Evolutionary conservation across 2,113 vertebrate species (phyloP).

Genomic region (Daboia siamensis): DNA sequence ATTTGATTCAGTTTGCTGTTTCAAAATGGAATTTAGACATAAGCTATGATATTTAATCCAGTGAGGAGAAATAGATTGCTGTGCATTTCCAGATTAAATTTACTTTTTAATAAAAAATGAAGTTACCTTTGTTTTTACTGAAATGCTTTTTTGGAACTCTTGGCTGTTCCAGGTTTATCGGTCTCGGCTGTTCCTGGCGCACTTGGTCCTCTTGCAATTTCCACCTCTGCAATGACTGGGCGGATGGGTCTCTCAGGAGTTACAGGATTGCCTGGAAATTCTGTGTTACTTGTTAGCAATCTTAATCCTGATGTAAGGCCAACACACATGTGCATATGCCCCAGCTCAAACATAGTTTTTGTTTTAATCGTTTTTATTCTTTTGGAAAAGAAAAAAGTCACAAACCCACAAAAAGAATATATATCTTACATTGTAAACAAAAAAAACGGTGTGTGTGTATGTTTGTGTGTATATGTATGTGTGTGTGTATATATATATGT

Average conservation of each 20-base stretch:
- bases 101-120: neutral
- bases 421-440: neutral
- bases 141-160: slow-evolving; percentile 26
- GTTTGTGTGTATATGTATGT: no score
- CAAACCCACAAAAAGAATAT: neutral
- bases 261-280: slow-evolving; percentile 61
- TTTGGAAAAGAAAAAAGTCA: neutral
- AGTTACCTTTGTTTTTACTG: neutral
- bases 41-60: neutral
- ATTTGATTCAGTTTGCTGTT: neutral
- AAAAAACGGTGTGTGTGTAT: no score
- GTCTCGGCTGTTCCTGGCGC: slow-evolving; percentile 66
- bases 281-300: slow-evolving; percentile 82
- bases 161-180: slow-evolving; percentile 58
- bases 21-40: neutral
- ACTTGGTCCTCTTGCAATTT: slow-evolving; percentile 62
- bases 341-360: neutral
- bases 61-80: neutral
- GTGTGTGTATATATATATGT: no score
- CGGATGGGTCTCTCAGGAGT: slow-evolving; percentile 61
- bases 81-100: neutral
- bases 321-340: neutral
- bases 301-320: slow-evolving; percentile 83
- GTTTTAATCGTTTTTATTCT: neutral
- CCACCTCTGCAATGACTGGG: slow-evolving; percentile 57